Percentiles rank a stretch among this genome's conserved stretches.
Evolutionary conservation across 2,113 vertebrate genomes (phyloP).

Genomic region (Clarias macrocephalus): DNA sequence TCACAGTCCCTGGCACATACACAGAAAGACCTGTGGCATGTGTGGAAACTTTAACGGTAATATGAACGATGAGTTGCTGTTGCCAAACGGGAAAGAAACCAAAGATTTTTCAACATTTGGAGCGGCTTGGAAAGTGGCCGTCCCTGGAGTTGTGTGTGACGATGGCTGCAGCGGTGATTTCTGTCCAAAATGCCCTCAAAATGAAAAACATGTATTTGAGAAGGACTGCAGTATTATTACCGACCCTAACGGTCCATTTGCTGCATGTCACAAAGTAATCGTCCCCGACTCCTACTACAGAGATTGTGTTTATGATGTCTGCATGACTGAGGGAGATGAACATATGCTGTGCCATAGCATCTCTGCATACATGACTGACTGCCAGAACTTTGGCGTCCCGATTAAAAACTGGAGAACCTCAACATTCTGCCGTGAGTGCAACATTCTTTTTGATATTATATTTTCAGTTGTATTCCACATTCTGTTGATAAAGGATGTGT

Average conservation of each 20-base stretch:
- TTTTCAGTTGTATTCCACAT: too few relatives aligned
- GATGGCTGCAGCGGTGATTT: slow-evolving; percentile 55
- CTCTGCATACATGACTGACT: slow-evolving; percentile 56
- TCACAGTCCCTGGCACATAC: slow-evolving; percentile 64
- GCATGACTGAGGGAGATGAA: slow-evolving; percentile 39
- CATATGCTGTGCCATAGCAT: slow-evolving; percentile 52
- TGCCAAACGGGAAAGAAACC: slow-evolving; percentile 49
- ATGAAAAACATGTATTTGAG: slow-evolving; percentile 49
- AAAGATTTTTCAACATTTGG: slow-evolving; percentile 52
- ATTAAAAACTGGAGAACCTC: slow-evolving; percentile 58
- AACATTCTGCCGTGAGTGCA: slow-evolving; percentile 55
- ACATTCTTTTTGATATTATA: not conserved
- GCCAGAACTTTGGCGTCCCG: slow-evolving; percentile 51
- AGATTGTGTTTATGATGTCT: slow-evolving; percentile 62
- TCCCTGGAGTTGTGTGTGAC: slow-evolving; percentile 52
- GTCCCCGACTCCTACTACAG: slow-evolving; percentile 59
- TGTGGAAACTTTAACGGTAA: slow-evolving; percentile 67
- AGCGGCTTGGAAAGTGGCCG: slow-evolving; percentile 57
- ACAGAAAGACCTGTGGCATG: slow-evolving; percentile 60
- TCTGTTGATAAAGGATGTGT: too few relatives aligned
- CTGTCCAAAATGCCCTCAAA: slow-evolving; percentile 25
- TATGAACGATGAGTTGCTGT: slow-evolving; percentile 47
- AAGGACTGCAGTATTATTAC: slow-evolving; percentile 59
- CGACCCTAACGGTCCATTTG: slow-evolving; percentile 54
- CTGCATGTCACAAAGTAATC: slow-evolving; percentile 55